Evolutionary conservation across 2,888 invertebrate species (phyloP).

Genomic region (Acleris cristana): DNA sequence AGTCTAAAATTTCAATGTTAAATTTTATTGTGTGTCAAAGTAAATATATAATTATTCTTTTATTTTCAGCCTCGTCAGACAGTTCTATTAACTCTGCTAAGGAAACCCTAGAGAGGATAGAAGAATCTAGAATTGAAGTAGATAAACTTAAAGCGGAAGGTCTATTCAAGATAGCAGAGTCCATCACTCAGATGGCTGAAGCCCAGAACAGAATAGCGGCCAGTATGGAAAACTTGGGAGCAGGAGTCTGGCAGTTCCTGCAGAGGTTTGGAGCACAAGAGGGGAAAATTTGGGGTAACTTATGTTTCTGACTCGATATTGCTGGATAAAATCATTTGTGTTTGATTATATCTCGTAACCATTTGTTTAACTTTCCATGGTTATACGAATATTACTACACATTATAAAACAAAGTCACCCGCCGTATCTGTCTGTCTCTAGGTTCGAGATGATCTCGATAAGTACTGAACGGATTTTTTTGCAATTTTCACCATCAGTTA

Average conservation of each 20-base stretch:
- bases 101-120: slow-evolving; percentile 32
- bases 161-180: slow-evolving; percentile 31
- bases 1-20: too few species aligned
- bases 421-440: too few species aligned
- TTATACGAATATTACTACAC: too few species aligned
- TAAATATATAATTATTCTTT: not conserved
- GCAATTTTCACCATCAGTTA: too few species aligned
- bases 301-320: not conserved
- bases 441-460: too few species aligned
- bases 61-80: slow-evolving; percentile 25
- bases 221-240: slow-evolving; percentile 34
- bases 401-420: too few species aligned
- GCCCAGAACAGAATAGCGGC: slow-evolving; percentile 32
- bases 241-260: slow-evolving; percentile 31
- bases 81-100: slow-evolving; percentile 33
- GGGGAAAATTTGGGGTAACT: slow-evolving; percentile 34
- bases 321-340: too few species aligned
- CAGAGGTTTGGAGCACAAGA: slow-evolving; percentile 28
- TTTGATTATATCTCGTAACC: too few species aligned
- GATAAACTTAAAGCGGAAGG: slow-evolving; percentile 29
- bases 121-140: slow-evolving; percentile 31
- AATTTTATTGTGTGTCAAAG: not conserved
- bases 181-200: slow-evolving; percentile 29
- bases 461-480: too few species aligned
- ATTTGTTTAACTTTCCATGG: too few species aligned